phyloP scores from a whole-genome alignment of 1,140 invertebrate species.

The Cephus cinctus region DNA sequence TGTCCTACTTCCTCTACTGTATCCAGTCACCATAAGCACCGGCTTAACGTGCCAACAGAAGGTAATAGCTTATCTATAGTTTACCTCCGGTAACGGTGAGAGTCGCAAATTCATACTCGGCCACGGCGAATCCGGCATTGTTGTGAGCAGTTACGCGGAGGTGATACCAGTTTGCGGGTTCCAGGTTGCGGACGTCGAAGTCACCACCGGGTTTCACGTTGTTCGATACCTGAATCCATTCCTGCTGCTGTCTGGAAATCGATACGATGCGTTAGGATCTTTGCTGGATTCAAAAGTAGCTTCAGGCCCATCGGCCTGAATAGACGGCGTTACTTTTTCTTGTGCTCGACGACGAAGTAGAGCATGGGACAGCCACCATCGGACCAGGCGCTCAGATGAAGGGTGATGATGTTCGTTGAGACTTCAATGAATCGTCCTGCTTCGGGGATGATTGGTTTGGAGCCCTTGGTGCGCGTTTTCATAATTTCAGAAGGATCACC shows the following conservation, averaged over 20 bases:
- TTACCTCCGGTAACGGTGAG: constrained; percentile 91
- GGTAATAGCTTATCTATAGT: too few relatives aligned
- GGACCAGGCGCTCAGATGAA: constrained; percentile 90
- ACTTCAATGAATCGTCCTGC: constrained; percentile 88
- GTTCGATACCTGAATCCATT: constrained; percentile 93
- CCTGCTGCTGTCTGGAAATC: constrained; percentile 66
- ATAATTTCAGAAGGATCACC: constrained; percentile 84
- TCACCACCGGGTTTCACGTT: constrained; percentile 88
- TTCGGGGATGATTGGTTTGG: constrained; percentile 86
- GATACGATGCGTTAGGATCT: not conserved
- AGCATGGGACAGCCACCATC: constrained; percentile 95
- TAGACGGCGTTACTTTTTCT: constrained; percentile 73
- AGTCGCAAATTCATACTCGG: constrained; percentile 93
- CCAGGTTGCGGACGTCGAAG: constrained; percentile 87
- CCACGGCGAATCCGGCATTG: constrained; percentile 91
- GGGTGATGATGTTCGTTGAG: constrained; percentile 85
- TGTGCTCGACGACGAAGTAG: constrained; percentile 94
- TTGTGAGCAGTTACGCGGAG: constrained; percentile 91
- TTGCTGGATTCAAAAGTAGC: too few relatives aligned
- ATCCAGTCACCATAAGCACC: constrained; percentile 54
- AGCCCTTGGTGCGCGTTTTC: constrained; percentile 83
- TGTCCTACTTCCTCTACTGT: constrained; percentile 10
- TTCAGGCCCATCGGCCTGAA: not conserved
- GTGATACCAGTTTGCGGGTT: constrained; percentile 91
- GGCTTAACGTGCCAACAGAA: constrained; percentile 39